Evolutionary conservation across 2,797 vertebrate species (phyloP), one percentile per base, ranked within the genome.

Genomic region (Scleropages formosus): DNA sequence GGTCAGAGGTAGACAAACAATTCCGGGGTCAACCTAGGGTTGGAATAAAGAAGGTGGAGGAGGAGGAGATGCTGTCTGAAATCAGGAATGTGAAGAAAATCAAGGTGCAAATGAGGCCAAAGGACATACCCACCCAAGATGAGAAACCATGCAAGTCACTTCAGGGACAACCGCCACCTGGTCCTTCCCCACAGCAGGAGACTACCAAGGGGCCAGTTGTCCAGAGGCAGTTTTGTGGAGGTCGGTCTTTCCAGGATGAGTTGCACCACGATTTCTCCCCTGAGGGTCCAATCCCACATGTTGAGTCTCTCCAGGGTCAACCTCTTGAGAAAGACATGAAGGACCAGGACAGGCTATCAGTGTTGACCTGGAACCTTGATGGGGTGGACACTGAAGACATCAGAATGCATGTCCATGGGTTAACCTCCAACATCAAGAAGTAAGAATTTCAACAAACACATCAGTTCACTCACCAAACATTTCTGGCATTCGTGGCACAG

Each of bases 371-470:
- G 68, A 71, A 71, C 26, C 20, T 56, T 26, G 51, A 71, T 71
- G 51, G 51, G 24, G 8, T 51, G 8, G 68, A 58, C 24, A 6
- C 16, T 2, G 49, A 26, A 18, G 68, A 71, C 1, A 24, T 10
- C 63, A 12, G 53, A 18, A 71, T 56, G 47, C 68, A 68, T n/a
- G 16, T 22, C 71, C 68, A 51, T 53, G 68, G 68, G 49, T 51
- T 71, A 22, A 53, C 56, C 68, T 53, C 12, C 68, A 71, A 27
- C 68, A 71, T 71, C 27, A 71, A 56, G 71, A 71, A 71, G 68
- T 71, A 71, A 71, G 68, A 31, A 22, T 51, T 68, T 15, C 46
- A 49, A 26, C 56, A 16, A 53, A 18, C 71, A 68, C 22, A 71
- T 39, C 31, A 39, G 39, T 39, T 6, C 31, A 39, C 31, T 39